Evolutionary conservation across 2,888 invertebrate genomes (phyloP).

Genomic region (Xestobium rufovillosum): DNA sequence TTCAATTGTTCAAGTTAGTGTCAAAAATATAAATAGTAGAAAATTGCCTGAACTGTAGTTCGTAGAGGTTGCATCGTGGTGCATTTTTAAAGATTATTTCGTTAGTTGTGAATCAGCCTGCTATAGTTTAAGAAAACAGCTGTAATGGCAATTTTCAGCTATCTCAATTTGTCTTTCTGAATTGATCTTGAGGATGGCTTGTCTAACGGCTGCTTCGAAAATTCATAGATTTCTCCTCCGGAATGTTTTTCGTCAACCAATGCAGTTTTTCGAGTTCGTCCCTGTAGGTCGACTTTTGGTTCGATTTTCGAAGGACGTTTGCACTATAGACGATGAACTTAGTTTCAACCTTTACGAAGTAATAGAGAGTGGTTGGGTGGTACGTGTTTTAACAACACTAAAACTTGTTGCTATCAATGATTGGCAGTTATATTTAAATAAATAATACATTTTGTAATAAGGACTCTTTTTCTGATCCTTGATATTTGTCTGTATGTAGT

Average conservation of each 20-base stretch:
- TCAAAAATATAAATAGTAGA: no score
- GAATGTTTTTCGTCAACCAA: slow-evolving; percentile 54
- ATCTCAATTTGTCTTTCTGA: slow-evolving; percentile 48
- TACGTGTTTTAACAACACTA: slow-evolving; percentile 29
- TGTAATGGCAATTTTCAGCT: slow-evolving; percentile 36
- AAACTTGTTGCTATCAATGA: neutral
- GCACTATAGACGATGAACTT: slow-evolving; percentile 56
- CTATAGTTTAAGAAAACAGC: neutral
- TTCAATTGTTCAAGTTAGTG: no score
- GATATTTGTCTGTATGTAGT: no score
- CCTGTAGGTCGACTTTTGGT: slow-evolving; percentile 62
- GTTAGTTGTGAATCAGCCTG: slow-evolving; percentile 1
- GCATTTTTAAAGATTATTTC: no score
- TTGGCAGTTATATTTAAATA: slow-evolving; percentile 36
- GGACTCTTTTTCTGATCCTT: no score
- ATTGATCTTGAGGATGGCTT: slow-evolving; percentile 51
- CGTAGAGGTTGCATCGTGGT: no score
- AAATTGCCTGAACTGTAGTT: no score
- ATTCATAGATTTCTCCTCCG: slow-evolving; percentile 53
- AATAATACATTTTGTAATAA: no score
- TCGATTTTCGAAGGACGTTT: slow-evolving; percentile 61
- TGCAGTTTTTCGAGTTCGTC: slow-evolving; percentile 64
- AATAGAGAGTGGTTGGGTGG: slow-evolving; percentile 41
- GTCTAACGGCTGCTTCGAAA: slow-evolving; percentile 51
- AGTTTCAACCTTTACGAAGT: slow-evolving; percentile 45